Conservation (phyloP, 2,113 vertebrate species). For the Scatophagus argus region DNA sequence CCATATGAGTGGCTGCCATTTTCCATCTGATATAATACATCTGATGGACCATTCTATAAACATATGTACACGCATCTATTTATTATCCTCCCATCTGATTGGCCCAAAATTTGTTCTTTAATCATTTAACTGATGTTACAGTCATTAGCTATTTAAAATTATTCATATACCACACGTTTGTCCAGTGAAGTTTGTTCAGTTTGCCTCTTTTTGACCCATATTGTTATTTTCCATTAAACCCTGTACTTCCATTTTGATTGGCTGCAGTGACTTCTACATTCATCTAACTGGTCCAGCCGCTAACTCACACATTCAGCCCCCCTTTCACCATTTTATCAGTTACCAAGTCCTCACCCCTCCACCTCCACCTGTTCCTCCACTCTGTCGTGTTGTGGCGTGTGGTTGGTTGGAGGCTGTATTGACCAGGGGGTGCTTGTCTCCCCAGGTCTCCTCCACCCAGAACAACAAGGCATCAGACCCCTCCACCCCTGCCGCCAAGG, state of each 20-base stretch:
- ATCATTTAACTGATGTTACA: background rate
- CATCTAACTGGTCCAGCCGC: constrained; percentile 22
- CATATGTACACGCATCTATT: background rate
- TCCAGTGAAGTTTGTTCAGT: background rate
- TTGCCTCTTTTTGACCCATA: background rate
- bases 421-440: constrained; percentile 80
- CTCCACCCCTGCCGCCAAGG: constrained; percentile 71
- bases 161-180: constrained; percentile 17
- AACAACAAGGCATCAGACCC: constrained; percentile 82
- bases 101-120: background rate
- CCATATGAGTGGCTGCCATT: background rate
- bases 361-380: constrained; percentile 31
- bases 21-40: constrained; percentile 1
- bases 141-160: background rate
- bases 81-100: background rate
- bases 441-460: constrained; percentile 81
- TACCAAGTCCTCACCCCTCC: background rate
- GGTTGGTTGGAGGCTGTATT: constrained; percentile 67
- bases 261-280: constrained; percentile 3
- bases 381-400: constrained; percentile 51
- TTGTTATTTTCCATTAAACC: background rate
- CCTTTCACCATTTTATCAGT: background rate
- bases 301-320: background rate
- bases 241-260: constrained; percentile 8
- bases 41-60: background rate